Evolutionary conservation across 2,888 invertebrate genomes (phyloP).

Genomic region (Dolichopus griseipennis): DNA sequence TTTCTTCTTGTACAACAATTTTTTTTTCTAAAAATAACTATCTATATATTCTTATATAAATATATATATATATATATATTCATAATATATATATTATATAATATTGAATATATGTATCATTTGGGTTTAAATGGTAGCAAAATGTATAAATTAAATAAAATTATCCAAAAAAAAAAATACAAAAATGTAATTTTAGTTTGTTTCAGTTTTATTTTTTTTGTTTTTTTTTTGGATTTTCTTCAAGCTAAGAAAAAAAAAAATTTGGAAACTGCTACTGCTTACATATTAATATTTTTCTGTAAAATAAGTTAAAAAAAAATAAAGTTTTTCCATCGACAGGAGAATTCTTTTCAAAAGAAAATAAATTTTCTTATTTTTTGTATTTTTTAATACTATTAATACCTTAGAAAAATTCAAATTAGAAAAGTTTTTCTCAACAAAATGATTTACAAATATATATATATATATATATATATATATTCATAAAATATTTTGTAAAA

Average conservation of each 20-base stretch:
- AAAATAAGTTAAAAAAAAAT: neutral
- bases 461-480: too few species aligned
- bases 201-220: neutral
- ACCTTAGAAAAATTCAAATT: too few species aligned
- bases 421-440: too few species aligned
- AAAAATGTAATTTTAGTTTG: neutral
- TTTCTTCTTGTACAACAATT: neutral
- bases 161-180: too few species aligned
- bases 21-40: constrained; percentile 2
- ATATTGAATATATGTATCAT: neutral
- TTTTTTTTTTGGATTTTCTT: neutral
- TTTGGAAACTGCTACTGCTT: too few species aligned
- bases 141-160: constrained; percentile 1
- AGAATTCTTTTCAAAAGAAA: too few species aligned
- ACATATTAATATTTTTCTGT: neutral
- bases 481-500: too few species aligned
- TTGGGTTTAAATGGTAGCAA: neutral
- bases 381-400: too few species aligned
- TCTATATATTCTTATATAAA: neutral
- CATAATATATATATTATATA: neutral
- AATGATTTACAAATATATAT: too few species aligned
- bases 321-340: too few species aligned
- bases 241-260: too few species aligned
- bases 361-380: too few species aligned
- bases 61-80: neutral